Percentiles rank a stretch among this genome's conserved stretches.
Conservation (phyloP, 2,797 vertebrate genomes). For the Oreortyx pictus region DNA sequence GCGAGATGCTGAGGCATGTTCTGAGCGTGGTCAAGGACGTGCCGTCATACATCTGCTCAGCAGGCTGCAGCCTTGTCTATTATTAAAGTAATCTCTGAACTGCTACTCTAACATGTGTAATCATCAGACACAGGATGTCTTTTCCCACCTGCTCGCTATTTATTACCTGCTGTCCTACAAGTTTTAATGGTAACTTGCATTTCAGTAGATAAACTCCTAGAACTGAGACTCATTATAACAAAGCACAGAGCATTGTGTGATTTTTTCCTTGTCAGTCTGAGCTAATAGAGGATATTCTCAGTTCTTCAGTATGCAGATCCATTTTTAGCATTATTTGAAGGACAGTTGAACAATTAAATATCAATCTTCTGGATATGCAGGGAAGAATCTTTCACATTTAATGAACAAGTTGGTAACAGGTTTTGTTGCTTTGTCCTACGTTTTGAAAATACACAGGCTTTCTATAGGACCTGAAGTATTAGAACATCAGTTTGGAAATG, state of each 20-base stretch:
- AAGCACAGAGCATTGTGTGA: background rate
- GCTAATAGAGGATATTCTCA: background rate
- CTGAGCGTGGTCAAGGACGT: background rate
- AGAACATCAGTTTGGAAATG: conserved; percentile 2
- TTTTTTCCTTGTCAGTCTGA: background rate
- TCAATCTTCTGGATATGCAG: background rate
- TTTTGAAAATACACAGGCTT: background rate
- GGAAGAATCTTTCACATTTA: background rate
- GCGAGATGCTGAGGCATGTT: background rate
- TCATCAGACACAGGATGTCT: background rate
- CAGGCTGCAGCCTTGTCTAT: conserved; percentile 3
- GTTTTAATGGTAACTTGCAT: background rate
- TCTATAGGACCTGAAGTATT: background rate
- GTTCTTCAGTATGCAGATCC: background rate
- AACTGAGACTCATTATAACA: background rate
- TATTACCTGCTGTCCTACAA: background rate
- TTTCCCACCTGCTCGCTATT: conserved; percentile 8
- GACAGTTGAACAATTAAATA: background rate
- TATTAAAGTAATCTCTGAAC: conserved; percentile 45
- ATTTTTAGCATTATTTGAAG: conserved; percentile 3
- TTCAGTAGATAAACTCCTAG: background rate
- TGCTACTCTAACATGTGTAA: background rate
- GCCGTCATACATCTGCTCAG: background rate
- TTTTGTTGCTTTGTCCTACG: background rate
- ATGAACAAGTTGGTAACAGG: background rate